These are phyloP conservation scores for Gambusia affinis DNA, from an alignment of 2,113 vertebrate genomes.

Conservation along the genomic window DNA sequence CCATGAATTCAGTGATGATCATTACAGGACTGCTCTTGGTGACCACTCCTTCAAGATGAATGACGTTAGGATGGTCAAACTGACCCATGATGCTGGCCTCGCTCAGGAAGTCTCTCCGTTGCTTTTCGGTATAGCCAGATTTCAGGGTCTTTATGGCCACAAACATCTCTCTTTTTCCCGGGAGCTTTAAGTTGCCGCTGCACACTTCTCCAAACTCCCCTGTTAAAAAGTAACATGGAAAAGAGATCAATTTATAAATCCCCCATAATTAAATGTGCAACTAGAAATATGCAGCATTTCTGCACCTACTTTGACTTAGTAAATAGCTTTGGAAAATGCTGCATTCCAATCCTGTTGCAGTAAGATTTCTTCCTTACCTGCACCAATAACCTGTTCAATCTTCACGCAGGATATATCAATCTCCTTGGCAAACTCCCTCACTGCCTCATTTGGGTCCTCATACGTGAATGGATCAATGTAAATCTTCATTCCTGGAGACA, in stretches of 20 bases:
- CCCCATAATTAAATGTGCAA: not conserved
- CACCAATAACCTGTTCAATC: conserved; percentile 99
- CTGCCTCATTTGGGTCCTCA: conserved; percentile 97
- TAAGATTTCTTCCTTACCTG: conserved; percentile 84
- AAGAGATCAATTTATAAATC: not conserved
- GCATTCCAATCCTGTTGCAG: conserved; percentile 41
- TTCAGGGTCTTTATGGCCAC: conserved; percentile 98
- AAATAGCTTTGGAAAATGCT: conserved; percentile 21
- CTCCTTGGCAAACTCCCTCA: conserved; percentile 98
- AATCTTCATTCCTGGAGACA: conserved; percentile 99
- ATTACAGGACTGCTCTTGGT: conserved; percentile 97
- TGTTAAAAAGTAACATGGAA: conserved; percentile 45
- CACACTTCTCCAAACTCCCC: conserved; percentile 98
- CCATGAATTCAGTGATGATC: conserved; percentile 99
- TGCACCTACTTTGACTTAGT: conserved; percentile 23
- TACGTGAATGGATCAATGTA: conserved; percentile 99
- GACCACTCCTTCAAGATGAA: conserved; percentile 96
- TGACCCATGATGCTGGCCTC: conserved; percentile 99
- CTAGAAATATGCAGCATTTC: conserved; percentile 6
- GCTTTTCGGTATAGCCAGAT: conserved; percentile 96
- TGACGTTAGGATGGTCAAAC: conserved; percentile 97
- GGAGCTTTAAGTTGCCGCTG: conserved; percentile 96
- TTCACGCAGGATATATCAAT: conserved; percentile 99
- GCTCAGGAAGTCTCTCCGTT: conserved; percentile 93
- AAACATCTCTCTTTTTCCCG: conserved; percentile 96